These are phyloP conservation scores for Trinorchestia longiramus DNA, from an alignment of 1,140 invertebrate genomes.

Conservation along the genomic window DNA sequence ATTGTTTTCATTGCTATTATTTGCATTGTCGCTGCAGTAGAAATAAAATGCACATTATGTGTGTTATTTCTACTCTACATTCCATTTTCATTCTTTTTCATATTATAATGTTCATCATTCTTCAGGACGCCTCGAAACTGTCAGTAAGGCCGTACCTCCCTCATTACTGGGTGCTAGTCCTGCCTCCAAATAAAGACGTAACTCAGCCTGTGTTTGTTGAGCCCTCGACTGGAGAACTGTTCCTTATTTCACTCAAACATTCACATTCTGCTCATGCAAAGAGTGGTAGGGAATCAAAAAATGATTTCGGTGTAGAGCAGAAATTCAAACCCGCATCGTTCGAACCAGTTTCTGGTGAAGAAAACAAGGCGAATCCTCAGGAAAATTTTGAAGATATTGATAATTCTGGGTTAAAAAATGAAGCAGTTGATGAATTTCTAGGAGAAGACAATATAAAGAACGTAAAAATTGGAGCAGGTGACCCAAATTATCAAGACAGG, in stretches of 20 bases:
- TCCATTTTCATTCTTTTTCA: too few species aligned
- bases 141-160: not conserved
- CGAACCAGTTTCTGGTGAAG: not conserved
- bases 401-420: not conserved
- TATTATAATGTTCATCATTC: not conserved
- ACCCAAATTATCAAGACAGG: not conserved
- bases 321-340: not conserved
- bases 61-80: too few species aligned
- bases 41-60: too few species aligned
- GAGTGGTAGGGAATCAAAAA: not conserved
- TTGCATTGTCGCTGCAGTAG: too few species aligned
- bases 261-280: not conserved
- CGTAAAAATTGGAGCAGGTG: not conserved
- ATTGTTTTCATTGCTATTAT: too few species aligned
- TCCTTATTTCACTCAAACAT: conserved; percentile 4
- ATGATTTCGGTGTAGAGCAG: too few species aligned
- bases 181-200: conserved; percentile 56
- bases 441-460: not conserved
- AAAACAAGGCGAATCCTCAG: not conserved
- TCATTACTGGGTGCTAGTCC: conserved; percentile 61
- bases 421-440: not conserved
- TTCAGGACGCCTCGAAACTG: not conserved
- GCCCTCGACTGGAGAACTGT: conserved; percentile 56
- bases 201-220: conserved; percentile 58
- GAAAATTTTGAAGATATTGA: not conserved